A percentile compares a stretch with the other conserved stretches of the same genome.
phyloP scores from a whole-genome alignment of 1,140 invertebrate species.

The Temnothorax nylanderi region DNA sequence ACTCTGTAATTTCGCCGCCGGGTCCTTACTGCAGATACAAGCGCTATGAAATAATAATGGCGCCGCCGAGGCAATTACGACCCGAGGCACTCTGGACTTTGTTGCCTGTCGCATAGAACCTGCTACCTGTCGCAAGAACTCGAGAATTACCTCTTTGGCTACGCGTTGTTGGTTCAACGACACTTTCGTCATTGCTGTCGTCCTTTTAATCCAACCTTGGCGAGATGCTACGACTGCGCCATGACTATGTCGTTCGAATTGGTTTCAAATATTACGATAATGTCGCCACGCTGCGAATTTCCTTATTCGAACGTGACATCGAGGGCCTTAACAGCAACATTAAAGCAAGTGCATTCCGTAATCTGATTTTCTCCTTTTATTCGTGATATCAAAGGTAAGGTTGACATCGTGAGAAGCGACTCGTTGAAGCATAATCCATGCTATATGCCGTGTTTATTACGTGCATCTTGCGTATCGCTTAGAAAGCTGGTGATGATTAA shows the following conservation, averaged over 20 bases:
- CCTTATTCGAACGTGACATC: not conserved
- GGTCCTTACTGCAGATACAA: not conserved
- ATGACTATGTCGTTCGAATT: slow-evolving; percentile 1
- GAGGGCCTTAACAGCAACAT: not conserved
- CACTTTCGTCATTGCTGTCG: slow-evolving; percentile 28
- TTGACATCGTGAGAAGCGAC: not conserved
- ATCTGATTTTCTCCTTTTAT: slow-evolving; percentile 25
- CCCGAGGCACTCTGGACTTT: slow-evolving; percentile 36
- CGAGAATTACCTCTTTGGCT: slow-evolving; percentile 11
- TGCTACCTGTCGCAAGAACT: slow-evolving; percentile 49
- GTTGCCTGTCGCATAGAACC: not conserved
- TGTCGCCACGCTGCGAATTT: not conserved
- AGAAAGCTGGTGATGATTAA: not conserved
- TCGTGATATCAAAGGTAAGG: not conserved
- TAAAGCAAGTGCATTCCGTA: slow-evolving; percentile 4
- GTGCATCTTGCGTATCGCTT: not conserved
- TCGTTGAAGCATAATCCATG: slow-evolving; percentile 3
- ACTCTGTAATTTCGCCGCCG: slow-evolving; percentile 48
- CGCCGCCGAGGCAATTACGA: slow-evolving; percentile 54
- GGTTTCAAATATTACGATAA: slow-evolving; percentile 52
- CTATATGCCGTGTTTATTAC: not conserved
- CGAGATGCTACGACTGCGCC: not conserved
- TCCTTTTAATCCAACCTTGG: slow-evolving; percentile 35
- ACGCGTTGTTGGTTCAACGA: slow-evolving; percentile 47
- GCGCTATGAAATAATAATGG: slow-evolving; percentile 44